A percentile compares a stretch with the other conserved stretches of the same genome.
phyloP scores from a whole-genome alignment of 64 coral and sea anemone genomes.

The Stichodactyla mertensii region DNA sequence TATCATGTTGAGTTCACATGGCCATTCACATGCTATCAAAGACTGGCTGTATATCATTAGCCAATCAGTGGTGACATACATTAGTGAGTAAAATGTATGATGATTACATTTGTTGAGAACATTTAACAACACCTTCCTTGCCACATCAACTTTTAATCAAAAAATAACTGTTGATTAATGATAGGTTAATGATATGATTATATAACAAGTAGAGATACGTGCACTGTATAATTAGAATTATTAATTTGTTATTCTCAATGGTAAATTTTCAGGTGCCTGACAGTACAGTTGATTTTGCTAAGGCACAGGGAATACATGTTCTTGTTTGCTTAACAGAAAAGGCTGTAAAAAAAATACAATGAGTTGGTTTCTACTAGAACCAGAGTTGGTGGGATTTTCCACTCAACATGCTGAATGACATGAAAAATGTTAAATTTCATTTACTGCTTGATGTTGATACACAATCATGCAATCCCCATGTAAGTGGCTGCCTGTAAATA shows the following conservation, averaged over 20 bases:
- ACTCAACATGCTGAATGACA: conserved; percentile 20
- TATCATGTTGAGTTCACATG: too few species aligned
- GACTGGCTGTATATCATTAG: too few species aligned
- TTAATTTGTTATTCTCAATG: background rate
- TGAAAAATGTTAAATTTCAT: too few species aligned
- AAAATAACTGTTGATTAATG: background rate
- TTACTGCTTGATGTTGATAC: too few species aligned
- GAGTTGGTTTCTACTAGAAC: background rate
- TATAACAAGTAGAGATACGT: too few species aligned
- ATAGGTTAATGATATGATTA: background rate
- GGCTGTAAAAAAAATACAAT: conserved; percentile 29
- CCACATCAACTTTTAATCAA: background rate
- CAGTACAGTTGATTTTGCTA: conserved; percentile 2
- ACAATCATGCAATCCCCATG: too few species aligned
- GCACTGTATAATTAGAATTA: too few species aligned
- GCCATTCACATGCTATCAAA: too few species aligned
- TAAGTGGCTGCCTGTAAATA: too few species aligned
- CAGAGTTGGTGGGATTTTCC: conserved; percentile 23
- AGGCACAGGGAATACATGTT: conserved; percentile 9
- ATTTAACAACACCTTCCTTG: background rate
- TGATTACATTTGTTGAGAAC: too few species aligned
- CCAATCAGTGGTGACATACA: too few species aligned
- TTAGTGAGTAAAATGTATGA: too few species aligned
- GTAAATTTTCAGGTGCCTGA: conserved; percentile 7
- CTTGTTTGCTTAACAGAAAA: conserved; percentile 18